These are phyloP conservation scores for Parelbella ahira DNA, from an alignment of 2,888 invertebrate genomes.

Conservation along the genomic window DNA sequence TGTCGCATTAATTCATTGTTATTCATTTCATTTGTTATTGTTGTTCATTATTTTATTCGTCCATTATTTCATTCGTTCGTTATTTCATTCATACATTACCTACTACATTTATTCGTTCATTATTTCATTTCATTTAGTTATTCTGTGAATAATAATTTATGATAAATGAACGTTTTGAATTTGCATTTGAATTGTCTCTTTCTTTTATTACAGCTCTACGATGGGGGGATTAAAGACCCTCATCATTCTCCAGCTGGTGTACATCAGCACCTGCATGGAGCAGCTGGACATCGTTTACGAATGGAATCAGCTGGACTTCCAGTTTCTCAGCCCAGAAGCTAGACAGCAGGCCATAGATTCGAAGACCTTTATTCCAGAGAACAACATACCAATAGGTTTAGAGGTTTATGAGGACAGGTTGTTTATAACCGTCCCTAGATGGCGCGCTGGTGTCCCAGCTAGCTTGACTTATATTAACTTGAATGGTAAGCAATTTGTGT, in stretches of 20 bases:
- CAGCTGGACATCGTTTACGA: constrained; percentile 85
- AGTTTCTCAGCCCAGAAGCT: constrained; percentile 79
- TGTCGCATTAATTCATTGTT: too few relatives aligned
- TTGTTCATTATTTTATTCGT: too few relatives aligned
- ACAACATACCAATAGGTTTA: constrained; percentile 87
- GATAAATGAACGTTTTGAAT: too few relatives aligned
- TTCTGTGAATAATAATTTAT: too few relatives aligned
- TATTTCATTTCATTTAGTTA: too few relatives aligned
- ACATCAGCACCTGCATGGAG: constrained; percentile 76
- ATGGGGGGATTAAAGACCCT: constrained; percentile 60
- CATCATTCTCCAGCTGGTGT: constrained; percentile 57
- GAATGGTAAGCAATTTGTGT: constrained; percentile 84
- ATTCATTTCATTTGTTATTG: too few relatives aligned
- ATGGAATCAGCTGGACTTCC: constrained; percentile 87
- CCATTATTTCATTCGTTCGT: too few relatives aligned
- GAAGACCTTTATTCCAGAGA: constrained; percentile 83
- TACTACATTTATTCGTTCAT: too few relatives aligned
- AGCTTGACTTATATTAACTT: constrained; percentile 86
- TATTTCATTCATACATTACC: too few relatives aligned
- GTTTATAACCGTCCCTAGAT: constrained; percentile 87
- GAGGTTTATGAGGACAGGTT: constrained; percentile 85
- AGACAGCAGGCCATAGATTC: constrained; percentile 80
- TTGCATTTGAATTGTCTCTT: too few relatives aligned
- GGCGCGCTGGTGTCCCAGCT: constrained; percentile 87
- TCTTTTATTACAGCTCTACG: constrained; percentile 42